Conservation (phyloP, 2,888 invertebrate genomes). For the Troides helena region DNA sequence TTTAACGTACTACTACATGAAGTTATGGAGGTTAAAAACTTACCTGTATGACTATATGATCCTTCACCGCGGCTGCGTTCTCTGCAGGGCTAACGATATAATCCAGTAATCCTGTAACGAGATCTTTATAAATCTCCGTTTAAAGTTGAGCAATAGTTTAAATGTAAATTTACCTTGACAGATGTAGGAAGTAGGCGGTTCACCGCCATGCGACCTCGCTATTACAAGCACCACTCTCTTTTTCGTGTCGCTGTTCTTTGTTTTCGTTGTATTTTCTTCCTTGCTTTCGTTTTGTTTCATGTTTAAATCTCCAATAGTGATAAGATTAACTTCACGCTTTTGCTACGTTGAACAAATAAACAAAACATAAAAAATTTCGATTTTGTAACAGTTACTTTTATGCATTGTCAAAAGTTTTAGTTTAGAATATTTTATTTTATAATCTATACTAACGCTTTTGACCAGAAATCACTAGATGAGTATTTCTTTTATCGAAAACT, state of each 20-base stretch:
- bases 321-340: conserved; percentile 92
- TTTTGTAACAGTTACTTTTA: neutral
- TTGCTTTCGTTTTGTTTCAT: conserved; percentile 49
- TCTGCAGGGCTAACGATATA: conserved; percentile 91
- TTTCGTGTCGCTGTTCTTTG: conserved; percentile 69
- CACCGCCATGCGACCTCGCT: conserved; percentile 95
- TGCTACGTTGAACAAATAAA: conserved; percentile 84
- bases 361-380: neutral
- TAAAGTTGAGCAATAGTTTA: neutral
- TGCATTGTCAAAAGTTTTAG: neutral
- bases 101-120: conserved; percentile 90
- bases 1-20: too few species aligned
- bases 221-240: conserved; percentile 89
- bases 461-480: too few species aligned
- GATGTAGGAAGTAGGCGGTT: conserved; percentile 95
- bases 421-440: neutral
- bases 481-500: too few species aligned
- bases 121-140: neutral
- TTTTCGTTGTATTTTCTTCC: conserved; percentile 64
- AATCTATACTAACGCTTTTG: too few species aligned
- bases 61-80: conserved; percentile 63
- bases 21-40: neutral
- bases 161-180: conserved; percentile 86
- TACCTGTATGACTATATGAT: conserved; percentile 65
- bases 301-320: conserved; percentile 87